Evolutionary conservation across 2,113 vertebrate genomes (phyloP).

Genomic region (Raja brachyura): DNA sequence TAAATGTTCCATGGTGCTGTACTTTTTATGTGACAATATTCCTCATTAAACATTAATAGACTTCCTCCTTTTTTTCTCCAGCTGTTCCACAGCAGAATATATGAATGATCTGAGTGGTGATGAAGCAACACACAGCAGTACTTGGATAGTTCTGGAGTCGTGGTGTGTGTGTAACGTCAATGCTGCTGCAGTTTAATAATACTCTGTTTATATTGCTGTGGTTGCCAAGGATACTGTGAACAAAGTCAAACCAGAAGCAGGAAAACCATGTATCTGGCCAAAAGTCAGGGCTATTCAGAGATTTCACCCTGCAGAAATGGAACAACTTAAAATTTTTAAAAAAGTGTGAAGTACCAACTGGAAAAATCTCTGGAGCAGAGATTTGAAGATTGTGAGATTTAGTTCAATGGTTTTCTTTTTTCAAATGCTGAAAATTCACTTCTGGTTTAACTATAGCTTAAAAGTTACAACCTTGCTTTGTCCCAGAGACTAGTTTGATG

Average conservation of each 20-base stretch:
- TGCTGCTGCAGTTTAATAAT: neutral
- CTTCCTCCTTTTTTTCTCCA: neutral
- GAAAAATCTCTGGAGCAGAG: neutral
- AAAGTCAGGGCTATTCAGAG: neutral
- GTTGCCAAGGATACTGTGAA: constrained; percentile 18
- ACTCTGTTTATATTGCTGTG: neutral
- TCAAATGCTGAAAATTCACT: neutral
- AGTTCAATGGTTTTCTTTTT: neutral
- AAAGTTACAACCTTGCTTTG: neutral
- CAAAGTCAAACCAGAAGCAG: neutral
- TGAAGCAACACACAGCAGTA: neutral
- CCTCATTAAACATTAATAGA: constrained; percentile 19
- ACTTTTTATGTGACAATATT: neutral
- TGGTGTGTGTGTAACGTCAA: neutral
- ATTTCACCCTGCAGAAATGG: neutral
- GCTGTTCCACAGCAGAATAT: constrained; percentile 1
- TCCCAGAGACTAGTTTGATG: neutral
- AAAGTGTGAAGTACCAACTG: neutral
- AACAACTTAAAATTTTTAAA: neutral
- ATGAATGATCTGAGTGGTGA: neutral
- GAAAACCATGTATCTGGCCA: neutral
- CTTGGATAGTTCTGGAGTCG: neutral
- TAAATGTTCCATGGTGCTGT: neutral
- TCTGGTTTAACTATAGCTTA: neutral
- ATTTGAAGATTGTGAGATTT: neutral